A percentile compares a stretch with the other conserved stretches of the same genome.
These are phyloP conservation scores for Micronisus gabar DNA, from an alignment of 2,113 vertebrate genomes.

Conservation along the genomic window DNA sequence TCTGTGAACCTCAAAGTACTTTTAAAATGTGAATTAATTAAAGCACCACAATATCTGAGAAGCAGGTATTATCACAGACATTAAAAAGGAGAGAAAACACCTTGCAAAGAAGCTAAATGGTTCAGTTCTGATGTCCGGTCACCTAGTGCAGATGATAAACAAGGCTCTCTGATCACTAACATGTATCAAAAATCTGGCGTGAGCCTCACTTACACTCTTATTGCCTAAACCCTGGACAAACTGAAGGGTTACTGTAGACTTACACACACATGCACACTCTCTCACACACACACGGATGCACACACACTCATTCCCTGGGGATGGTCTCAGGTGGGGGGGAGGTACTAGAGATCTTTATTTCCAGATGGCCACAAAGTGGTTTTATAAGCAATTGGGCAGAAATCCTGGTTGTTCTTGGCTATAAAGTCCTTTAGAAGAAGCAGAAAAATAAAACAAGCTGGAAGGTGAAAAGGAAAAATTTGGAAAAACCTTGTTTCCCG, in stretches of 20 bases:
- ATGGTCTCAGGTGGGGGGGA: neutral
- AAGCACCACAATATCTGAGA: neutral
- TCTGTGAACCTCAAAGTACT: neutral
- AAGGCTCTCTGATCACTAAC: neutral
- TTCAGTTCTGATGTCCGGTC: neutral
- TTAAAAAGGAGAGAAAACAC: neutral
- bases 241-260: neutral
- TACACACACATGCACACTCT: too few species aligned
- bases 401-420: neutral
- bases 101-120: neutral
- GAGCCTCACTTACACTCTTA: neutral
- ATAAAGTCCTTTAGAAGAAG: neutral
- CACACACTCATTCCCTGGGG: neutral
- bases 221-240: neutral
- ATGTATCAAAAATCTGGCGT: neutral
- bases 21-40: slow-evolving; percentile 4
- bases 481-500: neutral
- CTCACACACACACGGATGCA: neutral
- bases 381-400: neutral
- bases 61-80: neutral
- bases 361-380: neutral
- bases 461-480: neutral
- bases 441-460: neutral
- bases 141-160: neutral
- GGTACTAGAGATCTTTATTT: neutral